Base-by-base conservation (phyloP, 1,140 invertebrate species). In the Ctenoplectra terminalis region DNA sequence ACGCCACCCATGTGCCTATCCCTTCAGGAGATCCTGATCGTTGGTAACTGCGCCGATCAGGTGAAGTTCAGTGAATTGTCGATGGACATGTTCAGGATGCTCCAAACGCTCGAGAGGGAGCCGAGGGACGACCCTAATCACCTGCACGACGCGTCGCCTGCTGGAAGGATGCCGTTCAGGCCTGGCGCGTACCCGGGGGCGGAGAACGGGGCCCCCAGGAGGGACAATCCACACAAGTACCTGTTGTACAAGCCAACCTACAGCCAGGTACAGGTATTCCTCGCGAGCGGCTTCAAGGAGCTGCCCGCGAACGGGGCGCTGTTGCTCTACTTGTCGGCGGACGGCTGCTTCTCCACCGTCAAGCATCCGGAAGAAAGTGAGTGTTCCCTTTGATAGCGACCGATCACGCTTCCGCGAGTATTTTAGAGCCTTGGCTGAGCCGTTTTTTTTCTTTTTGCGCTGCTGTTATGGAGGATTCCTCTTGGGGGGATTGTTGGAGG, bases 61-160 rank as follows among this genome's bases (percentile, higher is more conserved):
- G 97, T 98, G n/a, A 99, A 99, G 94, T 99, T 99, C 94, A 99
- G 98, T 87, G 98, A 99, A 93, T 94, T 99, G 74, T 99, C 99
- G 29, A 97, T 99, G 94, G 99, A 99, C 94, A 99, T 99, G 98
- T 99, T 98, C 92, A 95, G 98, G 86, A 99, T 99, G 96, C 95
- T 99, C 58, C 98, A 99, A 94, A 98, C 98, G 2, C 93, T 99
- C 64, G 98, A 99, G 93, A 94, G 98, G 82, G 98, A 99, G 91
- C 98, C 97, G 29, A 96, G 97, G 87, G 97, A 98, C 85, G 97
- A 98, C 83, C 95, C 95, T 31, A 96, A 96, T 88, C 97, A 97
- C 91, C 94, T 97, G 54, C 97, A 97, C 91, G 97, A 98, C 90
- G 96, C 97, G 26, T 98, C 98, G 58, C 98, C 98, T 15, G 97